These are phyloP conservation scores for Pangasius mekongensis DNA, from an alignment of 2,797 vertebrate genomes.

Conservation along the genomic window DNA sequence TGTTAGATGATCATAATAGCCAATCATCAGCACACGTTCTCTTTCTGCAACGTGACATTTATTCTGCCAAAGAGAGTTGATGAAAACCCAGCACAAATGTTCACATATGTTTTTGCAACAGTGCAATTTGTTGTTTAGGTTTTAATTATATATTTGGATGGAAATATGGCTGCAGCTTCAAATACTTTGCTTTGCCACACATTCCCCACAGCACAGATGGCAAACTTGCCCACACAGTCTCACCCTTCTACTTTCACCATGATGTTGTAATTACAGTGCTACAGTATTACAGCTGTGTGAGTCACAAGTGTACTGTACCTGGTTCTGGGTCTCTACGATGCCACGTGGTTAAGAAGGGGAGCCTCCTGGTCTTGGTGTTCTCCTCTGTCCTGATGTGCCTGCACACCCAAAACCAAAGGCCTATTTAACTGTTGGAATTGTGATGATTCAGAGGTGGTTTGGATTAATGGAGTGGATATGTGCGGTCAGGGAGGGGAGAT, in stretches of 20 bases:
- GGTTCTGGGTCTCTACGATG: slow-evolving; percentile 82
- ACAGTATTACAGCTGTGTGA: slow-evolving; percentile 11
- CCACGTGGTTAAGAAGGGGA: slow-evolving; percentile 88
- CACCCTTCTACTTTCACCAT: slow-evolving; percentile 25
- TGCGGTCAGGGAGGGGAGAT: slow-evolving; percentile 21
- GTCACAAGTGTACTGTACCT: slow-evolving; percentile 73
- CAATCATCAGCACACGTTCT: background rate
- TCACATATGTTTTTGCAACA: background rate
- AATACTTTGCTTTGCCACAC: slow-evolving; percentile 19
- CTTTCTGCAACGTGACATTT: background rate
- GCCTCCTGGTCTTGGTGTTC: slow-evolving; percentile 79
- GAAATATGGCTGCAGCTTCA: slow-evolving; percentile 19
- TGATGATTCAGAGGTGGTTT: slow-evolving; percentile 26
- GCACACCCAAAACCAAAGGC: slow-evolving; percentile 1
- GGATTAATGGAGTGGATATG: slow-evolving; percentile 24
- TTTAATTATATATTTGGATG: slow-evolving; percentile 16
- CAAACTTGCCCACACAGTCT: slow-evolving; percentile 3
- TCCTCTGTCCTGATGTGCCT: slow-evolving; percentile 79
- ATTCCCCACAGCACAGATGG: slow-evolving; percentile 24
- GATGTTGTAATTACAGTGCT: slow-evolving; percentile 40
- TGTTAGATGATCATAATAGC: background rate
- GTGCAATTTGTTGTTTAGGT: background rate
- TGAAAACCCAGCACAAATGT: background rate
- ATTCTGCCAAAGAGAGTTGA: background rate
- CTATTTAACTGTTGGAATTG: background rate